Percentiles rank a stretch among this genome's conserved stretches.
Evolutionary conservation across 2,113 vertebrate species (phyloP).

Genomic region (Elaphurus davidianus): DNA sequence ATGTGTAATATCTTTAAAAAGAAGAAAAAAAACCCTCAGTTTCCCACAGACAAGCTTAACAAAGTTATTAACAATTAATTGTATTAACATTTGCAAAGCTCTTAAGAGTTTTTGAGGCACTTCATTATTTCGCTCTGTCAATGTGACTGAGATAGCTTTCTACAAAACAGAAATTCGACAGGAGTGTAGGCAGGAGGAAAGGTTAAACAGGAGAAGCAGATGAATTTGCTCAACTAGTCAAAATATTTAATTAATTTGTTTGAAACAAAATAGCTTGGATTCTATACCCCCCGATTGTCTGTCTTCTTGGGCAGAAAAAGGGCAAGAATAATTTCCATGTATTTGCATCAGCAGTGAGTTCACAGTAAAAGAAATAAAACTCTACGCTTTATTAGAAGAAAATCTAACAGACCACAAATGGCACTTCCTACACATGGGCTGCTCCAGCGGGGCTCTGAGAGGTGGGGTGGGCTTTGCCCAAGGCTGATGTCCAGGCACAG

Average conservation of each 20-base stretch:
- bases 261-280: conserved; percentile 43
- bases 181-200: conserved; percentile 33
- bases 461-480: background rate
- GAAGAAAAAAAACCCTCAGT: background rate
- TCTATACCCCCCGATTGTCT: background rate
- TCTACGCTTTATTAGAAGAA: background rate
- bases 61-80: conserved; percentile 23
- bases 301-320: background rate
- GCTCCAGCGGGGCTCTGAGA: background rate
- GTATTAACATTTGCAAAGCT: conserved; percentile 35
- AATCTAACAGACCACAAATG: background rate
- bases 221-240: conserved; percentile 58
- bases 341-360: background rate
- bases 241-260: conserved; percentile 61
- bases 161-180: conserved; percentile 20
- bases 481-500: background rate
- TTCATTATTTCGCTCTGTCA: conserved; percentile 46
- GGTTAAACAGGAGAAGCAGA: conserved; percentile 45
- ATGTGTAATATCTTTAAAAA: background rate
- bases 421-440: background rate
- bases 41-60: conserved; percentile 23
- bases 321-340: conserved; percentile 35
- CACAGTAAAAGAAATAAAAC: conserved; percentile 16
- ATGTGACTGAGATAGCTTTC: conserved; percentile 29
- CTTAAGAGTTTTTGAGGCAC: conserved; percentile 43